phyloP scores from a whole-genome alignment of 2,113 vertebrate species.

The Brachyhypopomus occidentalis region DNA sequence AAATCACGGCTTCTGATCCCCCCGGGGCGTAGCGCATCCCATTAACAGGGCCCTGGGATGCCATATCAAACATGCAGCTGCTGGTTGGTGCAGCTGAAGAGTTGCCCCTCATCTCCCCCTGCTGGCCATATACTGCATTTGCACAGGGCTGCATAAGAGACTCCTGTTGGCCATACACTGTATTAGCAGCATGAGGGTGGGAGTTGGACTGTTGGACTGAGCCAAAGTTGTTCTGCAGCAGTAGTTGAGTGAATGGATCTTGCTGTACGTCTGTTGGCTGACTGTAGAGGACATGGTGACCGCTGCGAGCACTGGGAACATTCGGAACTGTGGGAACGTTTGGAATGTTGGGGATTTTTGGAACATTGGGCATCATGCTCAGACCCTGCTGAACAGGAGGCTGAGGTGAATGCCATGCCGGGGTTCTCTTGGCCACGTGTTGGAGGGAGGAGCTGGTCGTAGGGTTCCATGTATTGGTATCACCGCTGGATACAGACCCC shows the following conservation, averaged over 20 bases:
- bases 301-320: conserved; percentile 24
- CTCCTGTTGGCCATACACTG: not conserved
- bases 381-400: conserved; percentile 14
- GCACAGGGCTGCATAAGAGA: conserved; percentile 44
- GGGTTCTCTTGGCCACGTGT: conserved; percentile 19
- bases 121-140: conserved; percentile 25
- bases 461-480: conserved; percentile 39
- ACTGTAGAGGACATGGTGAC: conserved; percentile 30
- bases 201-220: conserved; percentile 18
- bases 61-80: conserved; percentile 57
- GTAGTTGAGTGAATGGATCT: not conserved
- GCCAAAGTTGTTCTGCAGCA: conserved; percentile 1
- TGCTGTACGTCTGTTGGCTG: conserved; percentile 37
- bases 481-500: conserved; percentile 20
- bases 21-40: conserved; percentile 34
- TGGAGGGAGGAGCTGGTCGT: conserved; percentile 42
- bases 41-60: not conserved
- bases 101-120: conserved; percentile 9
- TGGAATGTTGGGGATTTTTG: conserved; percentile 15
- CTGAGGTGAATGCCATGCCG: conserved; percentile 50
- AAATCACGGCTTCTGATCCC: not conserved
- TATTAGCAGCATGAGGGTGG: conserved; percentile 16
- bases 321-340: conserved; percentile 1
- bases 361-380: not conserved
- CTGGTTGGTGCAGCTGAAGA: not conserved